Percentiles rank a stretch among this genome's conserved stretches.
Evolutionary conservation across 2,888 invertebrate genomes (phyloP).

Genomic region (Dasysyrphus albostriatus): DNA sequence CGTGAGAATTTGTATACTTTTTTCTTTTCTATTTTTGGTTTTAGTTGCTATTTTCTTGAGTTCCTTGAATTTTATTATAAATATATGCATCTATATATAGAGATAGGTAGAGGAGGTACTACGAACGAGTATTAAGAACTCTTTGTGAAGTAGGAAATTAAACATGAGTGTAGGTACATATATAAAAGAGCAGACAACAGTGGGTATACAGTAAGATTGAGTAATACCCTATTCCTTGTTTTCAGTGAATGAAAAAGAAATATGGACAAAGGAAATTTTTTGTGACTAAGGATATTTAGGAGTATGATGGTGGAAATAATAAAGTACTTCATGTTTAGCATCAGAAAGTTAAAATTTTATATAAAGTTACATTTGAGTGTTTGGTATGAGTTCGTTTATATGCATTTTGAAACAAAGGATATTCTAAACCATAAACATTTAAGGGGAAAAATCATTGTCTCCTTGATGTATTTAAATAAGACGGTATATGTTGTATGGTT

Average conservation of each 20-base stretch:
- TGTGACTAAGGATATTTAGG: conserved; percentile 4
- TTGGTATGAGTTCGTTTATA: background rate
- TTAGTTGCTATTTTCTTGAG: conserved; percentile 17
- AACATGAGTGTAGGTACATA: background rate
- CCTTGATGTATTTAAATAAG: background rate
- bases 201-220: conserved; percentile 1
- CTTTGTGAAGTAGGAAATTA: conserved; percentile 36
- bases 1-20: conserved; percentile 50
- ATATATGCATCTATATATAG: background rate
- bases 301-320: background rate
- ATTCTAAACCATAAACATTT: background rate
- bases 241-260: background rate
- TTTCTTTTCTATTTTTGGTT: conserved; percentile 2
- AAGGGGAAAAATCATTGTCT: background rate
- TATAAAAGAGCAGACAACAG: conserved; percentile 28
- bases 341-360: conserved; percentile 10
- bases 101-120: background rate
- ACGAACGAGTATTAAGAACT: background rate
- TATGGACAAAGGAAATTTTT: conserved; percentile 26
- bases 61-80: conserved; percentile 28
- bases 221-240: conserved; percentile 26
- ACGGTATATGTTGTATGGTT: too few species aligned
- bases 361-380: background rate
- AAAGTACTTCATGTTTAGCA: background rate
- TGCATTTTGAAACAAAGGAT: background rate